These are phyloP conservation scores for Peucedramus taeniatus DNA, from an alignment of 2,113 vertebrate species.

Conservation along the genomic window DNA sequence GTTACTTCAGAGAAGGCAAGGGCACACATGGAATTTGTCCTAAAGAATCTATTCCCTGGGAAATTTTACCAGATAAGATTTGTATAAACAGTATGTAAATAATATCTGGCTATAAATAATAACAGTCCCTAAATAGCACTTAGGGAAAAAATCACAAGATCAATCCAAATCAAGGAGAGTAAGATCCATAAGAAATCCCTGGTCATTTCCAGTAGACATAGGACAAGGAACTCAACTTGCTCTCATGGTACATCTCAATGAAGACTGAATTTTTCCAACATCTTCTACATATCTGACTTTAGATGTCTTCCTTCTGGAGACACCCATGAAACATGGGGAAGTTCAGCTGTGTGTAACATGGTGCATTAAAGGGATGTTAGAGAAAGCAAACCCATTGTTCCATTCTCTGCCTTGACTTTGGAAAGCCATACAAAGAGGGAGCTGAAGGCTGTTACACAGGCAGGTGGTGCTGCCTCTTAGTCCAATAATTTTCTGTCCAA, in stretches of 20 bases:
- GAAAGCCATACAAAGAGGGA: background rate
- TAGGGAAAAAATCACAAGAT: background rate
- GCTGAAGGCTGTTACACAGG: background rate
- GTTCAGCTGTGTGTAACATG: background rate
- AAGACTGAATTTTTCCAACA: background rate
- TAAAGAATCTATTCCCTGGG: background rate
- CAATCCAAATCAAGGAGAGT: background rate
- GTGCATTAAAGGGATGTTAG: background rate
- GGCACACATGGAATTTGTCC: background rate
- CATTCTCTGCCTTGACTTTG: background rate
- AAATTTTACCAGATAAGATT: background rate
- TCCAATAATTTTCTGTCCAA: background rate
- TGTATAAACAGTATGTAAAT: background rate
- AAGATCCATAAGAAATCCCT: background rate
- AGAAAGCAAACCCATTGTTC: accelerated
- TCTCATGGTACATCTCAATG: background rate
- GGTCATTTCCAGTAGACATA: background rate
- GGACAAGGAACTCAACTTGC: background rate
- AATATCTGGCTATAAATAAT: background rate
- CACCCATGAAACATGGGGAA: background rate
- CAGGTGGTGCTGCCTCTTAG: background rate
- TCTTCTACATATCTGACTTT: background rate
- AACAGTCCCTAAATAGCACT: background rate
- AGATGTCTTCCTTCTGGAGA: background rate
- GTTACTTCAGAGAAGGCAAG: background rate